These are phyloP conservation scores for Mormyrops boulengeri DNA, from an alignment of 2,797 vertebrate genomes.

Conservation along the genomic window DNA sequence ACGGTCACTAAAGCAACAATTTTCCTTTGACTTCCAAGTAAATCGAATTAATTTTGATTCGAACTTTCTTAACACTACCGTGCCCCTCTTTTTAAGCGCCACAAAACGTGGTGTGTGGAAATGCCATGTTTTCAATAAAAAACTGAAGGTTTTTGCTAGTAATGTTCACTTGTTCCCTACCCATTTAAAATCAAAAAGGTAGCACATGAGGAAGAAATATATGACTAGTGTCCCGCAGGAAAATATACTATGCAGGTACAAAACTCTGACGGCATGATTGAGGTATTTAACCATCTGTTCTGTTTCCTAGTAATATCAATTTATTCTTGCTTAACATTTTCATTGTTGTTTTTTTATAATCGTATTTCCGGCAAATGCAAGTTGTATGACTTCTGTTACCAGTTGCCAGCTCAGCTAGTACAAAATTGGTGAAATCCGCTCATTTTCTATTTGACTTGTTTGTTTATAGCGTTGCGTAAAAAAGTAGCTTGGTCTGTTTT, in stretches of 20 bases:
- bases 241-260: neutral
- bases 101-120: neutral
- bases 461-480: neutral
- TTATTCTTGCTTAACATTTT: neutral
- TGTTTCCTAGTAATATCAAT: neutral
- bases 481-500: neutral
- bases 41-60: conserved; percentile 19
- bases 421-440: neutral
- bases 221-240: neutral
- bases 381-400: neutral
- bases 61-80: neutral
- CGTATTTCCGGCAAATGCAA: neutral
- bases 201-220: neutral
- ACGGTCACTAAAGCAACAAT: conserved; percentile 28
- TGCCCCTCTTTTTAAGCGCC: neutral
- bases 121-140: neutral
- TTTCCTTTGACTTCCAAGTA: conserved; percentile 24
- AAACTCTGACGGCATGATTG: neutral
- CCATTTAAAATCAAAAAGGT: neutral
- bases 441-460: neutral
- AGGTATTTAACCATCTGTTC: neutral
- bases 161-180: neutral
- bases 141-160: neutral
- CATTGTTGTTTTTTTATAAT: neutral
- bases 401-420: neutral